Evolutionary conservation across 2,888 invertebrate genomes (phyloP), one percentile per base, ranked within the genome.

Genomic region (Alloplasta piceator): DNA sequence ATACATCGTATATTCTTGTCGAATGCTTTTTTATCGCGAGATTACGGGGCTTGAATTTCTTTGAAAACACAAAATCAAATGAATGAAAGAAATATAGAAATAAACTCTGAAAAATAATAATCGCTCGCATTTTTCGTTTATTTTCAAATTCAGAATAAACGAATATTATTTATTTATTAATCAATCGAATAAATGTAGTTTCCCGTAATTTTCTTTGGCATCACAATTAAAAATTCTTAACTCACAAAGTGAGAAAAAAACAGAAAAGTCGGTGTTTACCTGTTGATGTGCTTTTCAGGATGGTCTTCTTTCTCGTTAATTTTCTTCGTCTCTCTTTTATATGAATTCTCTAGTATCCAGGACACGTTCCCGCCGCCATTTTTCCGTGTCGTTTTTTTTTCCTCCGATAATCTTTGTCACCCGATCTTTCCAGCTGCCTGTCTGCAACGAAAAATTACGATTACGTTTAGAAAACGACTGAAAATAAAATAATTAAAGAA

Each of bases 281-380:
- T 74, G 26, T 3, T 26, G 73, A 63, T n/a, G 52, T 10, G 26
- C 14, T 36, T 38, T 14, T n/a, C n/a, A n/a, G n/a, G 14, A 85
- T 77, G 74, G 74, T 66, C 66, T 71, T 80, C 63, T 84, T 76
- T 3, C 26, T 26, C 43, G 43, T 16, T 39, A 75, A 80, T 66
- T 82, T 70, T 74, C 73, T 80, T 85, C 80, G 83, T 48, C 48
- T 38, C 14, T 76, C 67, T 71, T 86, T 83, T 26, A 26, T 26
- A 2, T 26, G 1, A 88, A 68, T 78, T 73, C 64, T 82, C 80
- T 70, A 26, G 26, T 26, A 26, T 26, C 26, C 26, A 26, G 82
- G 89, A 86, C 89, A 89, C 85, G 90, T 88, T 81, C 88, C 89
- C 67, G 87, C 89, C 86, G 89, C 89, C 90, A 90, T 90, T 78